Evolutionary conservation across 2,113 vertebrate genomes (phyloP).

Genomic region (Anas platyrhynchos): DNA sequence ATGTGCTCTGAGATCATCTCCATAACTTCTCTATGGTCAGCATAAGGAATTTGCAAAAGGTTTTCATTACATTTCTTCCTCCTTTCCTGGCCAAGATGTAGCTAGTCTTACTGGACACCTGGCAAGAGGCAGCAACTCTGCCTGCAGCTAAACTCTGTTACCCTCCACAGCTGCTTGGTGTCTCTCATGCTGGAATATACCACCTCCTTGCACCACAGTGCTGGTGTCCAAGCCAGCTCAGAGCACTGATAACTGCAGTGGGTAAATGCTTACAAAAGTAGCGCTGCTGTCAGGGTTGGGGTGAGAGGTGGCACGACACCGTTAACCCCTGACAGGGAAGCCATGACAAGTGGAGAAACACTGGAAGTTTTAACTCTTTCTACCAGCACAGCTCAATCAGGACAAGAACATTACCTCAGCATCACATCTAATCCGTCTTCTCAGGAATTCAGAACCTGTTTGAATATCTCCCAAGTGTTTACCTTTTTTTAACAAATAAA

Average conservation of each 20-base stretch:
- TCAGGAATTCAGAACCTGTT: neutral
- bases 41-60: neutral
- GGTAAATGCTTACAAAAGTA: neutral
- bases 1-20: neutral
- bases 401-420: neutral
- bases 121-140: neutral
- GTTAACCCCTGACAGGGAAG: neutral
- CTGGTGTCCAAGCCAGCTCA: neutral
- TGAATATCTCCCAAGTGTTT: neutral
- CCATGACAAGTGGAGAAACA: neutral
- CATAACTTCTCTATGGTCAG: neutral
- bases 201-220: neutral
- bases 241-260: neutral
- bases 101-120: neutral
- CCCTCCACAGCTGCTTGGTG: neutral
- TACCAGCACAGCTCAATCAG: neutral
- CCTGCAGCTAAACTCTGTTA: neutral
- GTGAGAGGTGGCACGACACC: neutral
- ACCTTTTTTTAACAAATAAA: neutral
- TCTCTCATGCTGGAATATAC: neutral
- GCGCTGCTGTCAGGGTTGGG: neutral
- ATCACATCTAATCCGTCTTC: neutral
- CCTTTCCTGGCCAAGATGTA: neutral
- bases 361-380: neutral
- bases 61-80: neutral